Conservation (phyloP, 92 coral and sea anemone genomes). For the Zoanthus gigantus region DNA sequence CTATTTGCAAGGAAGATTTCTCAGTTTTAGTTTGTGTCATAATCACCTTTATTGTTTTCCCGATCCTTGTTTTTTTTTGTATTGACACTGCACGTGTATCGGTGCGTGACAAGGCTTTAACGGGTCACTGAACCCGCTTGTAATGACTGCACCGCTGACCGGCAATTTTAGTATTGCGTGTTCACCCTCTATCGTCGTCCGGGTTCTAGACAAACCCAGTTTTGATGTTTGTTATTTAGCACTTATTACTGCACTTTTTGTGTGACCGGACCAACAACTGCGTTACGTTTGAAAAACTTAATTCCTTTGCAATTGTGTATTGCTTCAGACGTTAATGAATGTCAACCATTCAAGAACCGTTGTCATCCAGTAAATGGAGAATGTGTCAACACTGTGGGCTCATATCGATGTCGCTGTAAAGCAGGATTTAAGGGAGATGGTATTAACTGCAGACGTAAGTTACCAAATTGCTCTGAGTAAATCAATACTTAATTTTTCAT, state of each 20-base stretch:
- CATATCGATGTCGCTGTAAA: slow-evolving; percentile 20
- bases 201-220: no score
- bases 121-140: no score
- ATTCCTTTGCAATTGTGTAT: background rate
- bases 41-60: background rate
- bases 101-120: no score
- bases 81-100: no score
- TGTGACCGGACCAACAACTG: slow-evolving; percentile 3
- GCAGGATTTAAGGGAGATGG: slow-evolving; percentile 37
- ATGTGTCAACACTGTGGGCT: slow-evolving; percentile 38
- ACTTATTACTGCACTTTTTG: slow-evolving; percentile 8
- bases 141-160: no score
- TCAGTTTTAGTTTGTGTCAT: no score
- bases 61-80: background rate
- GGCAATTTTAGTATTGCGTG: no score
- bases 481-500: no score
- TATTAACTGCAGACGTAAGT: slow-evolving; percentile 16
- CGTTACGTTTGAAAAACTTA: background rate
- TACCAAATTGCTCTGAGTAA: no score
- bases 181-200: no score
- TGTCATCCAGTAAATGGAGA: slow-evolving; percentile 77
- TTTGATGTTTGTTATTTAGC: background rate
- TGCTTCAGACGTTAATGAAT: slow-evolving; percentile 27
- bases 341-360: slow-evolving; percentile 64
- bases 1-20: no score